Evolutionary conservation across 2,888 invertebrate genomes (phyloP), one percentile per base, ranked within the genome.

Genomic region (Conops quadrifasciatus): DNA sequence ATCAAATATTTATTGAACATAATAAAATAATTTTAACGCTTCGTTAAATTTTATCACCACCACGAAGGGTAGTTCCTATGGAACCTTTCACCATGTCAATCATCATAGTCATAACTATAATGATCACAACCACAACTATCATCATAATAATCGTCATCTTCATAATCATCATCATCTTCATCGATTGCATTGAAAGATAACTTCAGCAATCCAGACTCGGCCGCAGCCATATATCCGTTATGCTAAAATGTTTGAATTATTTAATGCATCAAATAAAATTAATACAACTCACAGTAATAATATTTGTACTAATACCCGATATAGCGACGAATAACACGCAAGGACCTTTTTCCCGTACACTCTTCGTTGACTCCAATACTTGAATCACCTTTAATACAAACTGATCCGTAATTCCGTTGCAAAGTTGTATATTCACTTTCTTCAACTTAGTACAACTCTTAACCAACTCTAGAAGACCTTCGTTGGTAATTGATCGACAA

Each of bases 401-500:
- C 24, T 65, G 36, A 11, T 58, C 60, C 4, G 70, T 69, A 26
- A 74, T 69, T 16, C 45, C 56, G 43, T n/a, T 62, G 59, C 74
- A 74, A 19, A 15, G 65, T 36, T 74, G 74, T 28, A 74, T 36
- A 47, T 72, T 72, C n/a, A 74, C 58, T 24, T 28, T 58, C 45
- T 60, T 65, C 4, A 74, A 36, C n/a, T 68, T 67, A 24, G 26
- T 49, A 26, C 74, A 74, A 7, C 47, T 62, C 13, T 56, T 47
- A 2, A 74, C 16, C 36, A 74, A n/a, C 2, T 16, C 7, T 1
- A 74, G 47, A 5, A 74, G 63, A 16, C 68, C 69, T 2, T 62
- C 66, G 19, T 72, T 71, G n/a, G 71, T 71, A 45, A 72, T 63
- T 2, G 60, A 26, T 13, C 21, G 16, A 63, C 72, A 71, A 19